phyloP scores from a whole-genome alignment of 2,113 vertebrate species.

The Ovis canadensis region DNA sequence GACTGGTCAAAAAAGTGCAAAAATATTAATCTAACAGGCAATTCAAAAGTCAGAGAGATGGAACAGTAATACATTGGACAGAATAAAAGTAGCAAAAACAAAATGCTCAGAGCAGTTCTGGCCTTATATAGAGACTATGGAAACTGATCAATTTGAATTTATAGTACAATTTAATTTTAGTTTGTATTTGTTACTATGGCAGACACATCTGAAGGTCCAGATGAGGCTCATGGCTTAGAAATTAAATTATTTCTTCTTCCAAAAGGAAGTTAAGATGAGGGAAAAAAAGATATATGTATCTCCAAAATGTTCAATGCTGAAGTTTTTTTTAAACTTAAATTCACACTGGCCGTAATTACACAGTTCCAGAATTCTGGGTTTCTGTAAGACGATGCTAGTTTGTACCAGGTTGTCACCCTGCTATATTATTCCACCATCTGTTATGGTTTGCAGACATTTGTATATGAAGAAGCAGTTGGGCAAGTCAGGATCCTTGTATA shows the following conservation, averaged over 20 bases:
- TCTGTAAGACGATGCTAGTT: neutral
- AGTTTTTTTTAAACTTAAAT: neutral
- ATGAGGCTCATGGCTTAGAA: conserved; percentile 7
- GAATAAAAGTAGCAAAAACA: conserved; percentile 5
- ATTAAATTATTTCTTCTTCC: conserved; percentile 8
- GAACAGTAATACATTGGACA: neutral
- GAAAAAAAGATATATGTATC: neutral
- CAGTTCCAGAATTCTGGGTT: neutral
- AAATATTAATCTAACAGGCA: neutral
- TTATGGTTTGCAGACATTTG: neutral
- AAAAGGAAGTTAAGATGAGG: neutral
- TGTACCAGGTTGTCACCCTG: neutral
- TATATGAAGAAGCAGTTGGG: neutral
- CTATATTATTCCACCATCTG: neutral
- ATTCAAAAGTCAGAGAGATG: neutral
- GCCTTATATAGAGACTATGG: neutral
- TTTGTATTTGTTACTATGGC: conserved; percentile 28
- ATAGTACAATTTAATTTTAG: conserved; percentile 20
- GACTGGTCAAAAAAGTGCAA: neutral
- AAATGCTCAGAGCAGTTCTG: neutral
- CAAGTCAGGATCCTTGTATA: neutral
- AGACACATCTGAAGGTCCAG: conserved; percentile 4
- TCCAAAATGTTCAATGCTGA: neutral
- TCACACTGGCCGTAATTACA: neutral
- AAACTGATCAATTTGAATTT: conserved; percentile 8